Evolutionary conservation across 2,797 vertebrate species (phyloP), one percentile per base, ranked within the genome.

Genomic region (Sebastes melanostomus): DNA sequence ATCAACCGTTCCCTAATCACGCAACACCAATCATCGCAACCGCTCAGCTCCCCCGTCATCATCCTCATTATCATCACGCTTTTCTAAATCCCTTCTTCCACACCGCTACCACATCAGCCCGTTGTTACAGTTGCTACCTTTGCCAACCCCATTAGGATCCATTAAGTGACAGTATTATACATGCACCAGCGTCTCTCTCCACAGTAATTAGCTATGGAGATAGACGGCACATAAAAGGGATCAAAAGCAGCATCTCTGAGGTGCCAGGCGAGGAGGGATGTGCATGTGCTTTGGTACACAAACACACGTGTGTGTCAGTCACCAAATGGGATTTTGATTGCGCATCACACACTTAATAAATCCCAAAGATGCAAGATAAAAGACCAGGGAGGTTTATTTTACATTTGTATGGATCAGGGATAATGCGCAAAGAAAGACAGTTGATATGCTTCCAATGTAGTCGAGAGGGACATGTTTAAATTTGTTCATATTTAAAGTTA

Each of bases 101-200:
- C 76, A 46, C 75, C 66, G 61, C 71, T 74, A 50, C 75, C 78
- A 81, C 81, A 63, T 80, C 83, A 85, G 66, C 62, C 30, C 66
- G 67, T 72, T 76, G 86, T 83, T 85, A 81, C 78, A 87, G 76
- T 73, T 61, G 71, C 78, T 86, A 62, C 30, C 20, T 86, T 46
- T 59, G 29, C 70, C 72, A 81, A 42, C 63, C 77, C 89, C 86
- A 87, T 89, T 87, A 92, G 86, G 75, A 77, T 79, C 84, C 81
- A 86, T 93, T 92, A 92, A 55, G 50, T 79, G 78, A 77, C 88
- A 74, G 83, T 59, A 80, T 91, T 86, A 83, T 78, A 86, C 86
- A 84, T 88, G 86, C 90, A 83, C 77, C 66, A 32, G 73, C 65
- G 84, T 85, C 30, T 60, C 38, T 78, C 70, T 86, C 86, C 66